Base-by-base conservation (phyloP, 1,140 invertebrate species). In the Plodia interpunctella region DNA sequence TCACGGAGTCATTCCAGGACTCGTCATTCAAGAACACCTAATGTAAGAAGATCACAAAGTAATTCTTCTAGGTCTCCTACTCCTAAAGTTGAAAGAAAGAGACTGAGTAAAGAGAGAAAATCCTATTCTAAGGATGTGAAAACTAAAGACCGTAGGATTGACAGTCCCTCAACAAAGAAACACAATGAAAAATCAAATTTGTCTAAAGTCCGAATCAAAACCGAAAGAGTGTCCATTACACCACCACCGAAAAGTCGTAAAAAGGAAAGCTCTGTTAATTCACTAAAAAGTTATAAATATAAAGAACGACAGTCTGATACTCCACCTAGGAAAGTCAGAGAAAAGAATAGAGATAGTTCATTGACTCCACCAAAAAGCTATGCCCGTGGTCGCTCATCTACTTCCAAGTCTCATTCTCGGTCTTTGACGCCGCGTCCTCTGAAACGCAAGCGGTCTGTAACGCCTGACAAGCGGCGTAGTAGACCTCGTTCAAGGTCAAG, bases 361-460 rank as follows among this genome's bases (percentile, higher is more conserved):
- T 58, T 87, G 25, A 87, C 86, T 2, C 84, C 83, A 11, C 83
- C 86, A 5, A 80, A 83, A 56, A 77, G 78, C 59, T 88, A 88
- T 55, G 80, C 80, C 4, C 70, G 81, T 54, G 77, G 63, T 56
- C 57, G 55, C 21, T 83, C 76, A 17, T 76, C 78, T 20, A 76
- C 70, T 55, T 87, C 83, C 9, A 74, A 72, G 53, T 87, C 86
- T 13, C 66, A 63, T 52, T 80, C 80, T 9, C 65, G 76, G 52
- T 79, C 80, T 5, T 54, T 69, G 11, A 65, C 77, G 3, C 77
- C 75, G 4, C 70, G 72, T 49, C 65, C 28, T 8, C 59, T 56
- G 4, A 83, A 83, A 58, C 68, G 68, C 56, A 76, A 73, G 57
- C 63, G 65, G 3, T 74, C 73, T 6, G 63, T 50, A 1, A 70